Percentiles rank a stretch among this genome's conserved stretches.
Evolutionary conservation across 1,140 invertebrate species (phyloP).

Genomic region (Cardiocondyla obscurior): DNA sequence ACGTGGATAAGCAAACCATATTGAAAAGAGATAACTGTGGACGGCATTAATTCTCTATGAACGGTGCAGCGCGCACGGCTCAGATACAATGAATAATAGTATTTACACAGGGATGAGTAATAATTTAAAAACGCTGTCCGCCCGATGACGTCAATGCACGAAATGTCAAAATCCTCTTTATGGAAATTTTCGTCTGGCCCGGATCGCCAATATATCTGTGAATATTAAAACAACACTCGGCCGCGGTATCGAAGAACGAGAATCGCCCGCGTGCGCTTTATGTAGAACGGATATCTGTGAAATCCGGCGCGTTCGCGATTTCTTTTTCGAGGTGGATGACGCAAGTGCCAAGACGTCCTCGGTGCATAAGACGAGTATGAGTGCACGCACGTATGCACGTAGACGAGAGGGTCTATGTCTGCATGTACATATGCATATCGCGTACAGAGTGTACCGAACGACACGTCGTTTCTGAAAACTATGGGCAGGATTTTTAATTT

Average conservation of each 20-base stretch:
- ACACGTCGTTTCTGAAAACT: too few species aligned
- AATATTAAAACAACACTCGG: not conserved
- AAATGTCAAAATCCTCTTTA: not conserved
- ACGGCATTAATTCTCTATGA: not conserved
- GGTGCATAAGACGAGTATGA: constrained; percentile 16
- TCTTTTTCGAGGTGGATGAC: constrained; percentile 12
- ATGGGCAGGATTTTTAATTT: too few species aligned
- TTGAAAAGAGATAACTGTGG: not conserved
- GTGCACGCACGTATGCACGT: not conserved
- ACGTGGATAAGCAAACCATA: not conserved
- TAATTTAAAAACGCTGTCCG: not conserved
- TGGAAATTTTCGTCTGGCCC: not conserved
- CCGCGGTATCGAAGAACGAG: not conserved
- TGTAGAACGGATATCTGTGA: not conserved
- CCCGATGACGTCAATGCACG: constrained; percentile 13
- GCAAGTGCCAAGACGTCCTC: constrained; percentile 52
- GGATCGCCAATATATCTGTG: not conserved
- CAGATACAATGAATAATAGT: constrained; percentile 14
- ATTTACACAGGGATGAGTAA: constrained; percentile 12
- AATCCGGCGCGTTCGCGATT: not conserved
- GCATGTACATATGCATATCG: not conserved
- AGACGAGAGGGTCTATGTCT: not conserved
- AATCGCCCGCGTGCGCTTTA: not conserved
- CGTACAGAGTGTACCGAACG: too few species aligned
- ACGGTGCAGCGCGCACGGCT: not conserved